Percentiles rank a stretch among this genome's conserved stretches.
phyloP scores from a whole-genome alignment of 2,113 vertebrate species.

The Hyperopisus bebe region DNA sequence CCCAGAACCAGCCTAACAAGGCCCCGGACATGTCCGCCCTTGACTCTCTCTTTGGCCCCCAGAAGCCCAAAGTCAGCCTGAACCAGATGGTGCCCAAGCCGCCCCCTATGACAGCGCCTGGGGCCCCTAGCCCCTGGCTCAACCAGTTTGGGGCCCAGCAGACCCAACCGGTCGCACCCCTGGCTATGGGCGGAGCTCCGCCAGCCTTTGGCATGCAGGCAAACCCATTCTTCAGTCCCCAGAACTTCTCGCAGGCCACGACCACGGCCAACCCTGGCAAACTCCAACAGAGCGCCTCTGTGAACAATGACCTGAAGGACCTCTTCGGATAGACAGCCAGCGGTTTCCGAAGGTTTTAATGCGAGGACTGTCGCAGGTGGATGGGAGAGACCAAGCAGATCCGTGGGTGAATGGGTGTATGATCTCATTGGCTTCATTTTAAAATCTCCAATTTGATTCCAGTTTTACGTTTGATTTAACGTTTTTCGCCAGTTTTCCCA shows the following conservation, averaged over 20 bases:
- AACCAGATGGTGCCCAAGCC: constrained; percentile 83
- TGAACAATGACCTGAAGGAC: constrained; percentile 93
- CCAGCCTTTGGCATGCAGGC: constrained; percentile 83
- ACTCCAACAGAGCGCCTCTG: constrained; percentile 76
- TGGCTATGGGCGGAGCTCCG: constrained; percentile 61
- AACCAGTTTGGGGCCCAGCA: constrained; percentile 74
- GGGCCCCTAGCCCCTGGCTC: constrained; percentile 70
- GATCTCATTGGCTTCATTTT: background rate
- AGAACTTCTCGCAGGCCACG: constrained; percentile 79
- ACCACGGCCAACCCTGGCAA: constrained; percentile 59
- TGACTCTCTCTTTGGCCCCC: constrained; percentile 83
- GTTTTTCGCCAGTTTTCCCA: background rate
- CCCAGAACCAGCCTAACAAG: constrained; percentile 60
- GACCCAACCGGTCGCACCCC: constrained; percentile 55
- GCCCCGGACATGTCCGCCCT: constrained; percentile 78
- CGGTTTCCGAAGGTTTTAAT: background rate
- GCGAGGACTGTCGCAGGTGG: constrained; percentile 21
- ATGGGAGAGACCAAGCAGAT: constrained; percentile 3
- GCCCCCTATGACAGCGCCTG: constrained; percentile 16
- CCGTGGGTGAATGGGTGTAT: background rate
- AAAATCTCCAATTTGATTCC: background rate
- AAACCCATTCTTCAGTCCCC: constrained; percentile 93
- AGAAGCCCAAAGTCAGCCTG: constrained; percentile 88
- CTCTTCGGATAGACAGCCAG: constrained; percentile 76
- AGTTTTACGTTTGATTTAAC: background rate